Base-by-base conservation (phyloP, 2,888 invertebrate species). In the Heliconius sara region DNA sequence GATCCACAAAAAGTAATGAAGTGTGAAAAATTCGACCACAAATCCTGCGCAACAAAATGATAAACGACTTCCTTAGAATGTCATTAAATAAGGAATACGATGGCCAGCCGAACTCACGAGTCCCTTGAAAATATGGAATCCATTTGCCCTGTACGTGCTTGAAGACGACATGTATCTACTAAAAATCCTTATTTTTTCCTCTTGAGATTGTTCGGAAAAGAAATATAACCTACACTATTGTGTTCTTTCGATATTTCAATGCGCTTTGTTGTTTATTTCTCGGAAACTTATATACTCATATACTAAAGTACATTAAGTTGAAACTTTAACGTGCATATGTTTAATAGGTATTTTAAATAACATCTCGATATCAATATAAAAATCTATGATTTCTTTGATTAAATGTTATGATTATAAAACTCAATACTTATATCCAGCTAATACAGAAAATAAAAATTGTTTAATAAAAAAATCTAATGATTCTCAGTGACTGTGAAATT, bases 111-210 rank as follows among this genome's bases (percentile, higher is more conserved):
- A 91, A 91, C 90, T 89, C 91, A 90, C 89, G 90, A 89, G 89
- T 91, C 90, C 89, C 89, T 85, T 88, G 90, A 87, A 91, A 91
- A 91, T 91, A 91, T 88, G 86, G 85, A 89, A 87, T 88, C 90
- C 89, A 91, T 92, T 91, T 88, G 87, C 85, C 85, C 85, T 83
- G 87, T 90, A 92, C 92, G 92, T 92, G 93, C 93, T 89, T 93
- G 89, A 91, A 92, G 90, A 90, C 86, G 85, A 87, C 85, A 85
- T 88, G 87, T 88, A 70, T 78, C 30, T 65, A 47, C 70, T 70
- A 73, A 63, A 75, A 78, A 39, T 71, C 52, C 60, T 63, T 72
- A 52, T 66, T 72, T 77, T 78, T 81, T 68, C 76, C 80, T 79
- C 80, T 68, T 63, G 79, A 72, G 79, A 78, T 57, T 74, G 52